Evolutionary conservation across 2,797 vertebrate genomes (phyloP), one percentile per base, ranked within the genome.

Genomic region (Hippoglossus hippoglossus): DNA sequence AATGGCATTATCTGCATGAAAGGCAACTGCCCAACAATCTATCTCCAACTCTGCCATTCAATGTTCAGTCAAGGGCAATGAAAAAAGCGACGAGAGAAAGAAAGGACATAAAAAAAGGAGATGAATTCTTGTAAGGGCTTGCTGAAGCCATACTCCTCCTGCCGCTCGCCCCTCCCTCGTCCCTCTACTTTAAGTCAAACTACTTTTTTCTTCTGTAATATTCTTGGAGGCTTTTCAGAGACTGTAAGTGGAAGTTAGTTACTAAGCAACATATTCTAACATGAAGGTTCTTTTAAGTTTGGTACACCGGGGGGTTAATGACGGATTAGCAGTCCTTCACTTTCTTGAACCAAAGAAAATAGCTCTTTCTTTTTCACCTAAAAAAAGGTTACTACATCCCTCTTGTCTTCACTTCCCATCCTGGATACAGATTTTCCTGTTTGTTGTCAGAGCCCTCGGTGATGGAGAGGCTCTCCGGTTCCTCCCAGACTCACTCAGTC

Each of bases 1-100:
- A 96, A 97, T 94, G 95, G 96, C 94, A 97, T 98, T 97, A 98
- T 99, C 97, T 96, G 96, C 96, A 97, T 98, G 97, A 98, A 98
- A 98, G 96, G 95, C 95, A 96, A 96, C 95, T 95, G 95, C 94
- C 94, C 93, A 93, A 95, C 96, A 96, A 97, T 97, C 96, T 96
- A 95, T 95, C 95, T 95, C 94, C 95, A 94, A 95, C 95, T 94
- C 95, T 91, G 95, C 95, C 95, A 96, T 97, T 96, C 95, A 95
- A 74, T 86, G 84, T 82, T 82, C 87, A 84, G 95, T 96, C 96
- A 96, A 97, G 95, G 95, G 94, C 96, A 95, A 93, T 28, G 75
- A n/a, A 62, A 28, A 46, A 44, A 58, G 25, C 44, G 24, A 52
- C 51, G 21, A 63, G 49, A 66, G 73, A 87, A 86, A 73, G 63